Evolutionary conservation across 2,888 invertebrate genomes (phyloP).

Genomic region (Apotomis betuletana): DNA sequence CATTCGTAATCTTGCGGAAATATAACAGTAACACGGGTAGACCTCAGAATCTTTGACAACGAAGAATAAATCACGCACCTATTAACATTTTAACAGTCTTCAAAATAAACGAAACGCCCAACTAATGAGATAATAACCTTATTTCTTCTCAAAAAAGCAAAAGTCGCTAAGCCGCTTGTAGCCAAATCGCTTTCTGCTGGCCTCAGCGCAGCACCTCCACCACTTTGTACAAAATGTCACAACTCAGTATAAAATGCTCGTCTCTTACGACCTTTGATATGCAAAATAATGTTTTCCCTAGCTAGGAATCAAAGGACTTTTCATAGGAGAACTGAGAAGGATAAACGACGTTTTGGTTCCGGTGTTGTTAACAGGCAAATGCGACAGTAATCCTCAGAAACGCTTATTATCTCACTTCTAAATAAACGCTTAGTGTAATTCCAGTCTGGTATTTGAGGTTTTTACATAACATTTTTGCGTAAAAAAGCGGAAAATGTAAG

Average conservation of each 20-base stretch:
- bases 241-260: background rate
- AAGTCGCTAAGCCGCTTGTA: background rate
- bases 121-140: background rate
- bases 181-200: background rate
- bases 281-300: background rate
- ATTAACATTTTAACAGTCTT: background rate
- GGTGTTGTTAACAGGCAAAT: background rate
- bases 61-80: background rate
- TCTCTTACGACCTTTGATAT: background rate
- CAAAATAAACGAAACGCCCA: background rate
- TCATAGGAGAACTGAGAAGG: no score
- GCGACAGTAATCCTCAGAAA: conserved; percentile 3
- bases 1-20: no score
- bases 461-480: background rate
- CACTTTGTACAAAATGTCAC: background rate
- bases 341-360: background rate
- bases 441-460: background rate
- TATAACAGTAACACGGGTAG: no score
- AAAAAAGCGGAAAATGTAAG: background rate
- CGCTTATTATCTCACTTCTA: conserved; percentile 6
- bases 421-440: conserved; percentile 10
- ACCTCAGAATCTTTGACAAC: no score
- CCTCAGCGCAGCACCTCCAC: background rate
- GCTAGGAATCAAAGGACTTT: background rate
- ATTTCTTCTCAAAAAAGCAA: background rate